phyloP scores from a whole-genome alignment of 2,888 invertebrate genomes.

The Portevinia maculata region DNA sequence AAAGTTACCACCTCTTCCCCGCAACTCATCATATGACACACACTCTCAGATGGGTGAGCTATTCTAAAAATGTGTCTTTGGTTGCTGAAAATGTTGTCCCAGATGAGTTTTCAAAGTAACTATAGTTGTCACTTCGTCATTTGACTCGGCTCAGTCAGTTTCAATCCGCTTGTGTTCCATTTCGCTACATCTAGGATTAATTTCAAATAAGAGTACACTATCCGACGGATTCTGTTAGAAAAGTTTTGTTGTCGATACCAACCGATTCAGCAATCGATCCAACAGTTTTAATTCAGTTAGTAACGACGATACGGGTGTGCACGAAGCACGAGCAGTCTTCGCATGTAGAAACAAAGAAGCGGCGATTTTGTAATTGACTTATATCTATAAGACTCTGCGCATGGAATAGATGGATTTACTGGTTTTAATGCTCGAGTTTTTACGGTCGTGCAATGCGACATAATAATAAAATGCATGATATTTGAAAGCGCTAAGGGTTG shows the following conservation, averaged over 20 bases:
- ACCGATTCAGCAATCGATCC: constrained; percentile 59
- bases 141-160: constrained; percentile 26
- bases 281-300: constrained; percentile 71
- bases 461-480: constrained; percentile 51
- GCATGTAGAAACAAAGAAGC: constrained; percentile 33
- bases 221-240: constrained; percentile 6
- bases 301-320: constrained; percentile 48
- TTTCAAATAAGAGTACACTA: background rate
- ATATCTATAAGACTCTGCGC: constrained; percentile 33
- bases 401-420: constrained; percentile 25
- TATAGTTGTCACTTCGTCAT: constrained; percentile 18
- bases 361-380: constrained; percentile 36
- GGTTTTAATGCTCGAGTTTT: constrained; percentile 33
- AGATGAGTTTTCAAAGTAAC: constrained; percentile 11
- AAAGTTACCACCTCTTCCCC: constrained; percentile 11
- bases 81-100: constrained; percentile 9
- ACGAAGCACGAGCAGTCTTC: constrained; percentile 24
- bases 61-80: constrained; percentile 35
- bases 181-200: constrained; percentile 2
- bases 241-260: constrained; percentile 20
- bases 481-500: constrained; percentile 45
- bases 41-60: constrained; percentile 7
- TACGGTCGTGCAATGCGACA: constrained; percentile 55
- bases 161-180: constrained; percentile 38
- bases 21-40: background rate